Evolutionary conservation across 2,888 invertebrate genomes (phyloP), one percentile per base, ranked within the genome.

Genomic region (Pristionchus fissidentatus): DNA sequence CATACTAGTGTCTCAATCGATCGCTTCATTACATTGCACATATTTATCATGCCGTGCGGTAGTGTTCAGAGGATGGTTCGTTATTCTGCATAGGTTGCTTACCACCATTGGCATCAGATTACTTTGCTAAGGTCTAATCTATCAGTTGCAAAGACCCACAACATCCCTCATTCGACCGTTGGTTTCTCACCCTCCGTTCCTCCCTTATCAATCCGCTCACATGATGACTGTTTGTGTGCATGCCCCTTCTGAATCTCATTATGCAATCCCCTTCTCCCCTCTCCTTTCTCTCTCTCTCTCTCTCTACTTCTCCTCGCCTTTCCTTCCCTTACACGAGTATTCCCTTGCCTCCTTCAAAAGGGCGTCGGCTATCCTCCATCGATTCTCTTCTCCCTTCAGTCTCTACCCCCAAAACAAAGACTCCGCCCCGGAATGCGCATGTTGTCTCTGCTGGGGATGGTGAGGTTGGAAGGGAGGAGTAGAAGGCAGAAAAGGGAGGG

Each of bases 141-240:
- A n/a, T n/a, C n/a, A n/a, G n/a, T n/a, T n/a, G n/a, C n/a, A n/a
- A n/a, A n/a, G n/a, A n/a, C n/a, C n/a, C n/a, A n/a, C n/a, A n/a
- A n/a, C n/a, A n/a, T n/a, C n/a, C n/a, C n/a, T n/a, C n/a, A n/a
- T n/a, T n/a, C n/a, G n/a, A n/a, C n/a, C n/a, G n/a, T n/a, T n/a
- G n/a, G 41, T n/a, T 22, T 15, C 43, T 38, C 41, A 41, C 41
- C 43, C 43, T 70, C 70, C 70, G 70, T 41, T 70, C 70, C 26
- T n/a, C 70, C 41, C 41, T 70, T 70, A 70, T 70, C 70, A 70
- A 70, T 70, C 43, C 70, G n/a, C 70, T 41, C 66, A 22, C 70
- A 70, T 70, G 41, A 70, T 41, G 43, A 70, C 70, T 43, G 43
- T 70, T 70, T 70, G 70, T 70, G 66, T 70, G 66, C 41, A 22